phyloP scores from a whole-genome alignment of 2,888 invertebrate species.

The Drosophila vallismaia region DNA sequence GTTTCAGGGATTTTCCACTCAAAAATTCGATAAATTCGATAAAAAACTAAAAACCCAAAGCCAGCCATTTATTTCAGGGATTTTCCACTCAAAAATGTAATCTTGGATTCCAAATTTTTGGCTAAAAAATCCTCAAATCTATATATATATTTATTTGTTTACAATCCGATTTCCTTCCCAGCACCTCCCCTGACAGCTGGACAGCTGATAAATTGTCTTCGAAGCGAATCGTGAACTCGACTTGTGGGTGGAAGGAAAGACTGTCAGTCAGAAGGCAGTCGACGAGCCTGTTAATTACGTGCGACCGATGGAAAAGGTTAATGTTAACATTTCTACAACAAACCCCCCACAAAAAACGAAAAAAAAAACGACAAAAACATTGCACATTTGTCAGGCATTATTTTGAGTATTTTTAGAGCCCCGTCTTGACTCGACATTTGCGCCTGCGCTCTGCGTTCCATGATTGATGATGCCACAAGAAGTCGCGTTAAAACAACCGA shows the following conservation, averaged over 20 bases:
- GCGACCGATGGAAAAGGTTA: constrained; percentile 48
- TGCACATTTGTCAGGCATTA: constrained; percentile 44
- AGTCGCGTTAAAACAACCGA: constrained; percentile 9
- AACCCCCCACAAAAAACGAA: constrained; percentile 3
- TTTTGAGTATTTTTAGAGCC: not conserved
- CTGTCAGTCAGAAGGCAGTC: constrained; percentile 6
- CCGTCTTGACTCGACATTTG: constrained; percentile 41
- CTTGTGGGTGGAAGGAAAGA: constrained; percentile 2
- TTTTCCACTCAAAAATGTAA: too few relatives aligned
- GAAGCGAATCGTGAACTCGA: not conserved
- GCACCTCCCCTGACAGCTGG: not conserved
- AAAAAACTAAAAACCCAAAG: too few relatives aligned
- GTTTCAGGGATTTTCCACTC: not conserved
- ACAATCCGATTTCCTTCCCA: not conserved
- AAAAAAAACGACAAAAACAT: constrained; percentile 7
- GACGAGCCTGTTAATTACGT: constrained; percentile 22
- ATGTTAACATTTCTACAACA: constrained; percentile 48
- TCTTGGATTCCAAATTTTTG: too few relatives aligned
- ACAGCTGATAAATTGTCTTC: constrained; percentile 5
- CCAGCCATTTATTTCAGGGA: not conserved
- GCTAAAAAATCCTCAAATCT: too few relatives aligned
- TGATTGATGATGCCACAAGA: constrained; percentile 55
- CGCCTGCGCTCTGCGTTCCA: constrained; percentile 53
- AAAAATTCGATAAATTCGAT: too few relatives aligned
- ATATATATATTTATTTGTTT: not conserved